A percentile compares a stretch with the other conserved stretches of the same genome.
phyloP scores from a whole-genome alignment of 2,888 invertebrate genomes.

The Agelastica alni region DNA sequence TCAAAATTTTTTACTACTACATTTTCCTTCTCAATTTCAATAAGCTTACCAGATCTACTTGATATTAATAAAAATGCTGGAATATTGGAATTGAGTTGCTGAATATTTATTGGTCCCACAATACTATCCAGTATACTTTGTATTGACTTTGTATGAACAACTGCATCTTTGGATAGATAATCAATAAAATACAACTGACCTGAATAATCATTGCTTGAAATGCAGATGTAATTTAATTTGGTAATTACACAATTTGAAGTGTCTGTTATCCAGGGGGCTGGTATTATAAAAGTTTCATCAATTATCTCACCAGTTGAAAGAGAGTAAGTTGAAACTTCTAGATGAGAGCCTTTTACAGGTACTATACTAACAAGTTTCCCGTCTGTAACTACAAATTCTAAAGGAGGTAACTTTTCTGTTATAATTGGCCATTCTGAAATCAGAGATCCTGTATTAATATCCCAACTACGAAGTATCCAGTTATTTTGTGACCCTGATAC shows the following conservation, averaged over 20 bases:
- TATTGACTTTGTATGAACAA: slow-evolving; percentile 35
- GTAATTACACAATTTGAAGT: slow-evolving; percentile 62
- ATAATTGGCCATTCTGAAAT: slow-evolving; percentile 77
- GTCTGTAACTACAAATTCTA: slow-evolving; percentile 59
- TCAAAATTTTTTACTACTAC: slow-evolving; percentile 52
- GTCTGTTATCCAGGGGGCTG: slow-evolving; percentile 65
- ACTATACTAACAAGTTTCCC: slow-evolving; percentile 65
- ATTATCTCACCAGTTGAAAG: slow-evolving; percentile 64
- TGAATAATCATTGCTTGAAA: slow-evolving; percentile 56
- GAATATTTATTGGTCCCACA: slow-evolving; percentile 27
- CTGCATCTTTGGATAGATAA: slow-evolving; percentile 49
- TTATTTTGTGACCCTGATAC: slow-evolving; percentile 69
- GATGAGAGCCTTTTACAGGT: slow-evolving; percentile 64
- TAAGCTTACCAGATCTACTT: slow-evolving; percentile 42
- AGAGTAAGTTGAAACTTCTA: slow-evolving; percentile 69
- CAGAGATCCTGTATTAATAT: slow-evolving; percentile 71
- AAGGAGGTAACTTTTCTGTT: slow-evolving; percentile 49
- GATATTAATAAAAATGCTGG: slow-evolving; percentile 40
- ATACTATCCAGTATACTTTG: slow-evolving; percentile 31
- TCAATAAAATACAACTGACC: slow-evolving; percentile 66
- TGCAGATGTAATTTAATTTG: slow-evolving; percentile 68
- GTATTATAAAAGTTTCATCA: slow-evolving; percentile 61
- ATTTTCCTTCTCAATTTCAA: slow-evolving; percentile 37
- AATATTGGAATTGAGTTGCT: slow-evolving; percentile 39
- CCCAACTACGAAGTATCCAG: slow-evolving; percentile 79